Percentiles rank a stretch among this genome's conserved stretches.
These are phyloP conservation scores for Thaumetopoea pityocampa DNA, from an alignment of 1,140 invertebrate genomes.

Conservation along the genomic window DNA sequence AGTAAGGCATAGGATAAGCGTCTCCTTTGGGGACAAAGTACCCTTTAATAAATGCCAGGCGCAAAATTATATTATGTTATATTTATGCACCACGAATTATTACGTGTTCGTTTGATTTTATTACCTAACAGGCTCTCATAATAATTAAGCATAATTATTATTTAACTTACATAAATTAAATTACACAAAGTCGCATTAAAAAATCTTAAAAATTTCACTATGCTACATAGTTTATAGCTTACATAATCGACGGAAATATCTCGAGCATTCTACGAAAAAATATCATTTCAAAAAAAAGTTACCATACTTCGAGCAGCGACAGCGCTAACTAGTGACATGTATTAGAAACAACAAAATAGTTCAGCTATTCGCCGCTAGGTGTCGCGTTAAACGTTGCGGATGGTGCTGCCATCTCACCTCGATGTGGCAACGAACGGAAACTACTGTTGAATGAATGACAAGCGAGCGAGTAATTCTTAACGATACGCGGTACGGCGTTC, in stretches of 20 bases:
- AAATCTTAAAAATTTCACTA: no score
- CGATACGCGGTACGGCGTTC: slow-evolving; percentile 44
- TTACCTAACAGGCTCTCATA: no score
- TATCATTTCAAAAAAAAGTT: slow-evolving; percentile 17
- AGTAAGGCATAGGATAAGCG: slow-evolving; percentile 29
- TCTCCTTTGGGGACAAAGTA: slow-evolving; percentile 43
- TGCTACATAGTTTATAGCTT: no score
- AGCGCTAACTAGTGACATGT: slow-evolving; percentile 48
- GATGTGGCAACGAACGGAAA: slow-evolving; percentile 27
- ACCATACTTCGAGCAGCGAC: background rate
- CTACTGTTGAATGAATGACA: slow-evolving; percentile 53
- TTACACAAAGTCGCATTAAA: no score
- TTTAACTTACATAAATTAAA: no score
- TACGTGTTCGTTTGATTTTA: no score
- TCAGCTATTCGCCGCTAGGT: slow-evolving; percentile 56
- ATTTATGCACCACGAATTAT: no score
- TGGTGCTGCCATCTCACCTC: slow-evolving; percentile 24
- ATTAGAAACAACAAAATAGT: slow-evolving; percentile 30
- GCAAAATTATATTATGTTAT: no score
- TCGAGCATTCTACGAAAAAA: slow-evolving; percentile 38
- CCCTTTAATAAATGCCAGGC: no score
- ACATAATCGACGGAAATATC: no score
- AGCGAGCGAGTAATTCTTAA: slow-evolving; percentile 35
- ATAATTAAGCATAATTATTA: no score
- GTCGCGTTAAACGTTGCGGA: slow-evolving; percentile 28